Evolutionary conservation across 2,113 vertebrate genomes (phyloP).

Genomic region (Aegotheles bennettii): DNA sequence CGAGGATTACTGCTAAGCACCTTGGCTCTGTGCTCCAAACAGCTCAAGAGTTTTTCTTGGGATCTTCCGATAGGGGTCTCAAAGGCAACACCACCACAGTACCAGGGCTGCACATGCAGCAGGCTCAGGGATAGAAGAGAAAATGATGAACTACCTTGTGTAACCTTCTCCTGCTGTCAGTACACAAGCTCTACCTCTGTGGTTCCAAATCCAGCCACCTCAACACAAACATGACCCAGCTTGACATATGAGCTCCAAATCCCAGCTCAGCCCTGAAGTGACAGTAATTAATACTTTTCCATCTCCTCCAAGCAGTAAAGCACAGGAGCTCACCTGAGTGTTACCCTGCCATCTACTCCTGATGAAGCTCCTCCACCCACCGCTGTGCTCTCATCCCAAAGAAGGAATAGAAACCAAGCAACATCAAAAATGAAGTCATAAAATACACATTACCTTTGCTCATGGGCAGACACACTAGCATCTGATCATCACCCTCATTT

Average conservation of each 20-base stretch:
- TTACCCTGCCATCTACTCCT: not conserved
- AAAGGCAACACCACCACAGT: not conserved
- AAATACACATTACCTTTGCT: slow-evolving; percentile 16
- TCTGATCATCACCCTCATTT: not conserved
- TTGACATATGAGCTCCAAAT: not conserved
- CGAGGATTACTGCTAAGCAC: not conserved
- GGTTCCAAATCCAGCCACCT: not conserved
- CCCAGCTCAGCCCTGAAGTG: not conserved
- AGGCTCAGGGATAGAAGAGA: not conserved
- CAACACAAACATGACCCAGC: not conserved
- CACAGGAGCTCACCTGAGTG: not conserved
- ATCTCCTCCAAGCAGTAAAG: not conserved
- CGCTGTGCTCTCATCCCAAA: not conserved
- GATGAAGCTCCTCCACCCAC: not conserved
- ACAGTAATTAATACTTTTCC: not conserved
- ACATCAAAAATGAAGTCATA: not conserved
- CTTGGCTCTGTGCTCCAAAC: not conserved
- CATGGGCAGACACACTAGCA: not conserved
- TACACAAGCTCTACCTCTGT: not conserved
- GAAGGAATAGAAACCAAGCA: not conserved
- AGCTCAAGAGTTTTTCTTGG: not conserved
- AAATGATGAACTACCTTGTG: not conserved
- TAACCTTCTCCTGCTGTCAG: fast-evolving
- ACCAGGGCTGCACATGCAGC: fast-evolving
- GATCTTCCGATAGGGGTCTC: not conserved